Evolutionary conservation across 1,140 invertebrate genomes (phyloP), one percentile per base, ranked within the genome.

Genomic region (Bombus pascuorum): DNA sequence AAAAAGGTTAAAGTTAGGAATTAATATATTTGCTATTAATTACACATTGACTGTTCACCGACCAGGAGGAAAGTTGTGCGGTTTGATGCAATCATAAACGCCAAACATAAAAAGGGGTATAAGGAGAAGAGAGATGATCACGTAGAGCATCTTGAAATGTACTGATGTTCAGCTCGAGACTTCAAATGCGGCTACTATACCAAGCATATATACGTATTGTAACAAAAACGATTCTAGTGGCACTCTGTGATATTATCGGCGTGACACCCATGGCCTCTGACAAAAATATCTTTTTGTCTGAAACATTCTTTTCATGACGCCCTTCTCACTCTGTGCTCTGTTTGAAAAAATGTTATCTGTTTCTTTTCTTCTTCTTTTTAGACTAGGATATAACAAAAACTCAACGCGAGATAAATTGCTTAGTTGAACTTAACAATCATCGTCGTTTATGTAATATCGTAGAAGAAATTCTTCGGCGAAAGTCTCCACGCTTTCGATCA

Each of bases 31-130:
- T 53, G 34, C 12, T n/a, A n/a, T 68, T 57, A 25, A 71, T 75
- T 28, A 44, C 22, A 8, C 4, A 62, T 72, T 59, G 12, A n/a
- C 5, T 28, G 18, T 37, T 34, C 28, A 32, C 32, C 1, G 22
- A 78, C 94, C 94, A 65, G 94, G 94, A 76, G 94, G 94, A 87
- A 94, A 95, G 72, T 92, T 89, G 22, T 65, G 83, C 13, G 94
- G 94, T 53, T 94, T 95, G 1, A 86, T 42, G 78, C 90, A 93
- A 76, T 91, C 90, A 34, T 80, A 87, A 62, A 90, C 80, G 44
- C 88, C 93, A 74, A 87, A 88, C 3, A 93, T 12, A 5, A 89
- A 77, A 65, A 92, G 0, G 0, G 91, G 12, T 8, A 85, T 42
- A 22, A 83, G 25, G 25, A 92, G 47, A 62, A 92, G 77, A 18